Evolutionary conservation across 2,113 vertebrate species (phyloP), one percentile per base, ranked within the genome.

Genomic region (Leptodactylus fuscus): DNA sequence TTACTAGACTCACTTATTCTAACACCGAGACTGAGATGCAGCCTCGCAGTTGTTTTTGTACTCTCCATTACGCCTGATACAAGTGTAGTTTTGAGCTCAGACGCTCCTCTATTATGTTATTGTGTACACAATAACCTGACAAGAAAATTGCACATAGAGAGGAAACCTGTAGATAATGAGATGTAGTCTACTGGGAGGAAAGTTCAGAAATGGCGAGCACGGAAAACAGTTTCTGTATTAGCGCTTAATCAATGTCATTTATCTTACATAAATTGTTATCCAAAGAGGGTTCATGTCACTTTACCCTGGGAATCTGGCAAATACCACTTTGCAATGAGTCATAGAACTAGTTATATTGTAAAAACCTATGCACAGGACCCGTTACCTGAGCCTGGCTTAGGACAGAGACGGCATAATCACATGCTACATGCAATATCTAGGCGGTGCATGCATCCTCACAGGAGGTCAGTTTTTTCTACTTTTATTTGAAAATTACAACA

Each of bases 401-500:
- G 65, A 82, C 46, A 82, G 20, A 55, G 1, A 53, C 22, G 22
- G 65, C 51, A 24, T 82, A 71, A 73, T 44, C 29, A 24, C 67
- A 73, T 82, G 49, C 48, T 41, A 82, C 29, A 53, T 38, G 20
- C 8, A 13, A 34, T 44, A 55, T 53, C 15, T 34, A 11, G 16
- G 29, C 48, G 11, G 67, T 5, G 32, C 44, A 36, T 15, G 11
- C 53, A 27, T 36, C 46, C 34, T 51, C 67, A 82, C 10, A 9
- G 32, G 24, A 36, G 32, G 15, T 34, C 1, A 18, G 6, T 10
- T 69, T 55, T 82, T 20, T 73, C 12, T 24, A 73, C 27, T 27
- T 82, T 38, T 38, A 53, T 38, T 82, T 58, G 32, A 55, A 36
- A 73, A 32, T 82, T 82, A 38, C 44, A 55, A 83, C 46, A 83